Evolutionary conservation across 2,113 vertebrate genomes (phyloP).

Genomic region (Acanthisitta chloris): DNA sequence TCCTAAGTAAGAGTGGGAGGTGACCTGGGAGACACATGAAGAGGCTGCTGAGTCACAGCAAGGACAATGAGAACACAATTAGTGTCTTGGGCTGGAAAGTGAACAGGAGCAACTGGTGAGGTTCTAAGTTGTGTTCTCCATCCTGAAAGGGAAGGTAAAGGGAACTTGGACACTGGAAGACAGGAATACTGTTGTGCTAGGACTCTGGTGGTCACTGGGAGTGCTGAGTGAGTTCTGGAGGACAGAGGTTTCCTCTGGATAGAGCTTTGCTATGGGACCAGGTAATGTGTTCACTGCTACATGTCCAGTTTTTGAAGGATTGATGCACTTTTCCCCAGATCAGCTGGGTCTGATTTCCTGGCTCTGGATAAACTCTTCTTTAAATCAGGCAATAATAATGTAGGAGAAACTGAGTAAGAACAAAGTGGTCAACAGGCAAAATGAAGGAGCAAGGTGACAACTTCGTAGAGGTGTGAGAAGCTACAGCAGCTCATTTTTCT

Average conservation of each 20-base stretch:
- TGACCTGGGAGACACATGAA: background rate
- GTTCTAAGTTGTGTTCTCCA: background rate
- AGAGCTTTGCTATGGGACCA: background rate
- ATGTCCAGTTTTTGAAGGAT: background rate
- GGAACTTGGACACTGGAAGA: background rate
- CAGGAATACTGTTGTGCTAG: background rate
- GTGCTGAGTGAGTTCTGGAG: background rate
- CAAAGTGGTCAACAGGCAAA: background rate
- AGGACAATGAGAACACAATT: background rate
- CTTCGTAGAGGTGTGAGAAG: background rate
- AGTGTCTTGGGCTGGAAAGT: background rate
- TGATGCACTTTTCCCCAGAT: background rate
- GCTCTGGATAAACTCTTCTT: background rate
- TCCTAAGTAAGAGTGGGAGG: background rate
- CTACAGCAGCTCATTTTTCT: background rate
- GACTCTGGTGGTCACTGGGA: background rate
- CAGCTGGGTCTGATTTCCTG: background rate
- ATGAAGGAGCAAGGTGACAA: background rate
- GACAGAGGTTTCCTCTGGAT: background rate
- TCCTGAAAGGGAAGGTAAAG: background rate
- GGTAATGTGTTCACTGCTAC: rapidly evolving
- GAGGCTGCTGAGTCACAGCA: background rate
- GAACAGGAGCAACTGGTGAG: background rate
- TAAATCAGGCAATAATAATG: background rate
- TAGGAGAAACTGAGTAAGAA: background rate